A percentile compares a stretch with the other conserved stretches of the same genome.
These are phyloP conservation scores for Folsomia candida DNA, from an alignment of 2,888 invertebrate species.

Conservation along the genomic window DNA sequence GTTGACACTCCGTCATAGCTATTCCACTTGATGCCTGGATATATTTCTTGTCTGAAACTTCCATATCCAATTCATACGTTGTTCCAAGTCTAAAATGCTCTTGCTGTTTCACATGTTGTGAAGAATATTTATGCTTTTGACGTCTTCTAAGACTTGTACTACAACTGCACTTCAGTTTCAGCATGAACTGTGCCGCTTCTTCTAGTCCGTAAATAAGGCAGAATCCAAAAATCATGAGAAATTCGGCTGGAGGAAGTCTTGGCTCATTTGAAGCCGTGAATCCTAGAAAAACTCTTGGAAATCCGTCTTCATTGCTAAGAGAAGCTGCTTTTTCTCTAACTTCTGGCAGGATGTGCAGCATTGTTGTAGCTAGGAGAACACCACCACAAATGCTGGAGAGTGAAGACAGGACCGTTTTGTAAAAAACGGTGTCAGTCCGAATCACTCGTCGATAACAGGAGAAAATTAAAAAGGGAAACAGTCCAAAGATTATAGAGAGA, in stretches of 20 bases:
- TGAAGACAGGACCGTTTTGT: slow-evolving; percentile 59
- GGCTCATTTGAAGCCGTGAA: neutral
- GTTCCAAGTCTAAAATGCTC: neutral
- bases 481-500: neutral
- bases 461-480: neutral
- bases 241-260: slow-evolving; percentile 29
- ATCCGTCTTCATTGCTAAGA: neutral
- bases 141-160: neutral
- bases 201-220: slow-evolving; percentile 36
- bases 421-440: neutral
- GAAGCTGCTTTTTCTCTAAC: slow-evolving; percentile 55
- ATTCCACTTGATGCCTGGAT: neutral
- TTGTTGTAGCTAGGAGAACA: slow-evolving; percentile 59
- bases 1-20: neutral
- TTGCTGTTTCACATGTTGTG: neutral
- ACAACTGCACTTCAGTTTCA: slow-evolving; percentile 14
- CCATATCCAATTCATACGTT: neutral
- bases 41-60: neutral
- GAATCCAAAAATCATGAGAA: slow-evolving; percentile 36
- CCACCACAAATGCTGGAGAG: slow-evolving; percentile 77
- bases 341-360: slow-evolving; percentile 77
- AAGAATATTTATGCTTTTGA: neutral
- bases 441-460: neutral
- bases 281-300: neutral
- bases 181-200: slow-evolving; percentile 39